Percentiles rank a stretch among this genome's conserved stretches.
These are phyloP conservation scores for Tryphoninae sp. DNA, from an alignment of 2,888 invertebrate species.

Conservation along the genomic window DNA sequence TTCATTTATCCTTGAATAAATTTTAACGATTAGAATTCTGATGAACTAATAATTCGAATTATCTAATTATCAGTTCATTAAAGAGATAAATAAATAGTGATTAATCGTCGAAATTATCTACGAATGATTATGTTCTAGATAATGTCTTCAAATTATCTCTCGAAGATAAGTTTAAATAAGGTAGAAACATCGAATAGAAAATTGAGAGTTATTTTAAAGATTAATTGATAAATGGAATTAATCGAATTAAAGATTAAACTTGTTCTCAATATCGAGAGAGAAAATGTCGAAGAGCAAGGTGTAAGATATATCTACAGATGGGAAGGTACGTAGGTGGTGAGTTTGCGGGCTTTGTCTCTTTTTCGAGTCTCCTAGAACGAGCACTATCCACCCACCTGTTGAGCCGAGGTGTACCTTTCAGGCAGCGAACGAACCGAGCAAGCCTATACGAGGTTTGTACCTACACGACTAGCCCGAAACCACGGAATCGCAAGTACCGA, in stretches of 20 bases:
- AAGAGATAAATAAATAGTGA: background rate
- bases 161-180: background rate
- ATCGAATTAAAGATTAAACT: background rate
- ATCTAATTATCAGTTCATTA: no score
- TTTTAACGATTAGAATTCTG: no score
- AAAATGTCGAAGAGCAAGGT: background rate
- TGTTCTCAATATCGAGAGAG: no score
- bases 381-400: slow-evolving; percentile 76
- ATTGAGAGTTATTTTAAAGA: background rate
- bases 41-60: no score
- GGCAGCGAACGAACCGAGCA: slow-evolving; percentile 31
- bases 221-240: background rate
- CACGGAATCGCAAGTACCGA: background rate
- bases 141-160: background rate
- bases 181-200: background rate
- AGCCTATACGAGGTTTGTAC: slow-evolving; percentile 12
- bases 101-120: background rate
- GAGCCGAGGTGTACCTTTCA: slow-evolving; percentile 68
- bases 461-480: background rate
- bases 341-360: slow-evolving; percentile 27
- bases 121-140: background rate
- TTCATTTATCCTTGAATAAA: no score
- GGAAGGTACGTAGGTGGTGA: slow-evolving; percentile 5
- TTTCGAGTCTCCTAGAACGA: slow-evolving; percentile 24
- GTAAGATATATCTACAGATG: background rate